Percentiles rank a stretch among this genome's conserved stretches.
phyloP scores from a whole-genome alignment of 2,888 invertebrate species.

The Drosophila atripex region DNA sequence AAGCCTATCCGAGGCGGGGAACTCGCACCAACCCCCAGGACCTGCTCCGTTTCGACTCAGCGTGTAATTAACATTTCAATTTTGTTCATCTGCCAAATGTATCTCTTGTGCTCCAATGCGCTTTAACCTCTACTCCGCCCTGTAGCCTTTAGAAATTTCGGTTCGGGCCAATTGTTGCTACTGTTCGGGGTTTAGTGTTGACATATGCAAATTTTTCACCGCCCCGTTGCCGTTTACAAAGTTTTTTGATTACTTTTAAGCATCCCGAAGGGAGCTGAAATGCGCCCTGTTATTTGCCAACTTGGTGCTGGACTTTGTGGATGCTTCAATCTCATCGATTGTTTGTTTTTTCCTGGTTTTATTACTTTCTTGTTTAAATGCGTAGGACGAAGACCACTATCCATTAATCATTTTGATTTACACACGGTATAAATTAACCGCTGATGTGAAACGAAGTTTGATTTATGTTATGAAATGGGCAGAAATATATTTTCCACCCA shows the following conservation, averaged over 20 bases:
- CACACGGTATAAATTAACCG: not conserved
- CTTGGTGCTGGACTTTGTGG: conserved; percentile 38
- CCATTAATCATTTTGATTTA: not conserved
- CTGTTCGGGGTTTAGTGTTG: conserved; percentile 55
- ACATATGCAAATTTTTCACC: conserved; percentile 72
- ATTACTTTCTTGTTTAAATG: conserved; percentile 32
- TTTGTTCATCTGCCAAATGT: conserved; percentile 62
- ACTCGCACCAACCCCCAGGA: conserved; percentile 8
- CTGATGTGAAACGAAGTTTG: not conserved
- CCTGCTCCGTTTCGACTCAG: conserved; percentile 18
- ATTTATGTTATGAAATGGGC: too few relatives aligned
- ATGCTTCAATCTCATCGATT: conserved; percentile 53
- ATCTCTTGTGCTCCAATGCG: conserved; percentile 66
- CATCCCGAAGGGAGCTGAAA: conserved; percentile 8
- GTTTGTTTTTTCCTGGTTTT: conserved; percentile 52
- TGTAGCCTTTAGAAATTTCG: conserved; percentile 62
- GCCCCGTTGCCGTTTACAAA: conserved; percentile 51
- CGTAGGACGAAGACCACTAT: not conserved
- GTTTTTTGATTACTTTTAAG: conserved; percentile 70
- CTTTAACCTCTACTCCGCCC: conserved; percentile 8
- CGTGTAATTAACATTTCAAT: conserved; percentile 78
- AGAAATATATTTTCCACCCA: too few relatives aligned
- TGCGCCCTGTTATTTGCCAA: conserved; percentile 47
- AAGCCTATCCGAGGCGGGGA: conserved; percentile 16
- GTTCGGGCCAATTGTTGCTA: conserved; percentile 57